These are phyloP conservation scores for Antechinus flavipes DNA, from an alignment of 2,113 vertebrate genomes.

Conservation along the genomic window DNA sequence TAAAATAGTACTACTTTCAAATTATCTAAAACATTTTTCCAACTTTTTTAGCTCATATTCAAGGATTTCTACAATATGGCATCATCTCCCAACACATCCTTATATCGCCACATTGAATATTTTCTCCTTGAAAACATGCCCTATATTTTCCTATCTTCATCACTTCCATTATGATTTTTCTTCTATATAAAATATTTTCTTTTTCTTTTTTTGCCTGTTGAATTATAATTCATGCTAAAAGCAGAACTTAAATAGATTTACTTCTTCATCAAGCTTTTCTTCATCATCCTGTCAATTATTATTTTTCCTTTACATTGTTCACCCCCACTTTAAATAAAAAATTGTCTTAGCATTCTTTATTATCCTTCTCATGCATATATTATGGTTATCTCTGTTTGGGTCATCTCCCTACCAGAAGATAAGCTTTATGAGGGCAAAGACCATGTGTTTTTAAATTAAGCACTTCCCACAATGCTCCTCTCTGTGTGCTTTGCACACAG, in stretches of 20 bases:
- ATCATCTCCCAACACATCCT: not conserved
- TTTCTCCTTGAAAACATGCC: not conserved
- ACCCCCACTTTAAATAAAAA: not conserved
- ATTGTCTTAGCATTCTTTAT: not conserved
- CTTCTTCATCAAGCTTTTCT: not conserved
- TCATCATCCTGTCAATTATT: not conserved
- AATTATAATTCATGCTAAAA: not conserved
- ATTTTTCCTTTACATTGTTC: not conserved
- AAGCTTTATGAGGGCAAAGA: not conserved
- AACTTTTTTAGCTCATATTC: conserved; percentile 1
- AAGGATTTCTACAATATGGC: not conserved
- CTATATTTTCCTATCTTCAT: not conserved
- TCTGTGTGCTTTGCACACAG: not conserved
- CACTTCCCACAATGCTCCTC: not conserved
- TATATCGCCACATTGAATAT: not conserved
- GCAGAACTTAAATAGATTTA: not conserved
- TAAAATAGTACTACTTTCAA: not conserved
- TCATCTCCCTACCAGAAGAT: not conserved
- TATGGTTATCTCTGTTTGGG: not conserved
- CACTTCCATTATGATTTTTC: not conserved
- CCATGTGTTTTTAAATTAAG: not conserved
- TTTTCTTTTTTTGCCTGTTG: not conserved
- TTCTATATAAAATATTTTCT: not conserved
- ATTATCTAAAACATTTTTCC: not conserved
- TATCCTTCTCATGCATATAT: not conserved